Conservation (phyloP, 2,113 vertebrate genomes). For the Myocastor coypus region DNA sequence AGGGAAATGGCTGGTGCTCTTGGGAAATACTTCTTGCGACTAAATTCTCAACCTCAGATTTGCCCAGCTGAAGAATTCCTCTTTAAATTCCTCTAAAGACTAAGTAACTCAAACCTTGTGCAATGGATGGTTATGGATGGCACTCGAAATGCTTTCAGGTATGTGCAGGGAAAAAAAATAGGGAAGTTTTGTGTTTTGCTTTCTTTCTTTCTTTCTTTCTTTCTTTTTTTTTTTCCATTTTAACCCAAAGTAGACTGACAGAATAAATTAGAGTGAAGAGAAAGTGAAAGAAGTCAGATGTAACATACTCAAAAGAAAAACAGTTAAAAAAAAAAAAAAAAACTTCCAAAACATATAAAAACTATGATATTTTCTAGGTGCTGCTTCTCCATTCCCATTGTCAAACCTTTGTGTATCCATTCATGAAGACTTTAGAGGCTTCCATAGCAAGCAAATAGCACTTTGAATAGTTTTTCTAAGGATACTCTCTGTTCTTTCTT, state of each 20-base stretch:
- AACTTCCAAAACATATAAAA: neutral
- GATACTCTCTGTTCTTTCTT: neutral
- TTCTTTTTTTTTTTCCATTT: neutral
- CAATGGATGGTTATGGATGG: neutral
- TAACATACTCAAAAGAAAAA: neutral
- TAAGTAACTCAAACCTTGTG: neutral
- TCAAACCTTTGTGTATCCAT: neutral
- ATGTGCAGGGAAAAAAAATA: neutral
- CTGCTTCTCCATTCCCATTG: neutral
- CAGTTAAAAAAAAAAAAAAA: too few species aligned
- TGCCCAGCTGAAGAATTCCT: neutral
- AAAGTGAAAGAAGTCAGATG: neutral
- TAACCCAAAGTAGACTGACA: neutral
- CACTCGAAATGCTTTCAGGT: neutral
- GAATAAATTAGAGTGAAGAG: neutral
- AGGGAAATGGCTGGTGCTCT: neutral
- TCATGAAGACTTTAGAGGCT: neutral
- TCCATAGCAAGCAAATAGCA: neutral
- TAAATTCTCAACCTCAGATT: neutral
- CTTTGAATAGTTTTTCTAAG: neutral
- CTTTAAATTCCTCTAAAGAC: neutral
- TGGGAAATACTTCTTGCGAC: neutral
- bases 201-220: too few species aligned
- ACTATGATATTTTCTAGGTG: neutral
- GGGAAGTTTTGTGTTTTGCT: neutral